Evolutionary conservation across 1,140 invertebrate species (phyloP), one percentile per base, ranked within the genome.

Genomic region (Drosophila aff.): DNA sequence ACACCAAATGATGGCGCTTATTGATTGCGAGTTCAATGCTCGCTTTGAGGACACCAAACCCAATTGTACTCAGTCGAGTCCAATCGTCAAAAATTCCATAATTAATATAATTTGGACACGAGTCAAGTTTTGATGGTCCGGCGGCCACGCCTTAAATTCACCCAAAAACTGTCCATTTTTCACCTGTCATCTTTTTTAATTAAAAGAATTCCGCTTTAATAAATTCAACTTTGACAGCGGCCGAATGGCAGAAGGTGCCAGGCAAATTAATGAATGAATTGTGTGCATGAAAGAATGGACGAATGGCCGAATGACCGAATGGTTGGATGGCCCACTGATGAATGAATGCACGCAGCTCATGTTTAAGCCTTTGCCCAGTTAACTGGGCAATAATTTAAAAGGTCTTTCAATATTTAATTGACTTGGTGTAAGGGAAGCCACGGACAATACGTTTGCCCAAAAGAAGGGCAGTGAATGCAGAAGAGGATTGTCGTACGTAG

Each of bases 21-120:
- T 50, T 89, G 85, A 89, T 89, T 89, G 85, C 69, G 74, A 90
- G 84, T 89, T 89, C 84, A 90, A 89, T 89, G 84, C 60, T 71
- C 84, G 40, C 55, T 28, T 38, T 26, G 57, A 52, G 23, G 47
- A 58, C 50, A 49, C 55, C 49, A 76, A 58, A 26, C 40, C 66
- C 73, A 86, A 79, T 86, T 86, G 79, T 63, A 71, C 52, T 60
- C 63, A 67, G 21, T 38, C 47, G 9, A 18, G 18, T 21, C 21
- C 31, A 60, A 60, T 77, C 69, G 74, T 78, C 50, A 40, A 68
- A 77, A 55, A 38, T 26, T 52, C 40, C 73, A 77, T 87, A 90
- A 87, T 87, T 87, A 78, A 87, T 87, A 84, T 74, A 76, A 84
- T 82, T 81, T 75, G 44, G 55, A 63, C 71, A 61, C 75, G 79